Evolutionary conservation across 1,140 invertebrate genomes (phyloP).

Genomic region (Drosophila subobscura): DNA sequence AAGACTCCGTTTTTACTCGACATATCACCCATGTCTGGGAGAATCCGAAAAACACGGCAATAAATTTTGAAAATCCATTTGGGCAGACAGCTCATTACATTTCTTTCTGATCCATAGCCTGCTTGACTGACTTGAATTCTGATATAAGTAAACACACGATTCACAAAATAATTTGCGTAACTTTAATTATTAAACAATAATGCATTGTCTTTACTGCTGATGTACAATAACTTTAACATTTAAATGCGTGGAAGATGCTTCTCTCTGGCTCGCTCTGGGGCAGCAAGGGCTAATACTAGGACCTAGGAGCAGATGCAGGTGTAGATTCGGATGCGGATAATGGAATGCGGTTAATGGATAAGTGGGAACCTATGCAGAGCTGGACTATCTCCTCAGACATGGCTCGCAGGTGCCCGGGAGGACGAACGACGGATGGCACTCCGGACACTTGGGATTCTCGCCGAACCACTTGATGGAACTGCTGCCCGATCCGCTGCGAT

Average conservation of each 20-base stretch:
- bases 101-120: not conserved
- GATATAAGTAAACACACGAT: not conserved
- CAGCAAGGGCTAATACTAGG: slow-evolving; percentile 28
- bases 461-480: slow-evolving; percentile 84
- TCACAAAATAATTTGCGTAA: slow-evolving; percentile 14
- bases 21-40: slow-evolving; percentile 16
- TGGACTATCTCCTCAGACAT: slow-evolving; percentile 83
- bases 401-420: slow-evolving; percentile 86
- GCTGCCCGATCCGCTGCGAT: slow-evolving; percentile 57
- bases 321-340: slow-evolving; percentile 28
- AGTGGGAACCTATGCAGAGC: slow-evolving; percentile 33
- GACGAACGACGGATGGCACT: slow-evolving; percentile 86
- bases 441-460: slow-evolving; percentile 86
- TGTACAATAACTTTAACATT: slow-evolving; percentile 78
- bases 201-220: slow-evolving; percentile 50
- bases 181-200: slow-evolving; percentile 38
- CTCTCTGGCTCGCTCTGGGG: slow-evolving; percentile 25
- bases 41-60: too few relatives aligned
- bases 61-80: too few relatives aligned
- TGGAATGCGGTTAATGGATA: slow-evolving; percentile 51
- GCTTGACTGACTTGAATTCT: too few relatives aligned
- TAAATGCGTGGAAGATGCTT: slow-evolving; percentile 70
- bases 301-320: slow-evolving; percentile 27
- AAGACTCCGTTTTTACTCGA: not conserved
- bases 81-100: too few relatives aligned